phyloP scores from a whole-genome alignment of 2,113 vertebrate genomes.

The Gasterosteus aculeatus region DNA sequence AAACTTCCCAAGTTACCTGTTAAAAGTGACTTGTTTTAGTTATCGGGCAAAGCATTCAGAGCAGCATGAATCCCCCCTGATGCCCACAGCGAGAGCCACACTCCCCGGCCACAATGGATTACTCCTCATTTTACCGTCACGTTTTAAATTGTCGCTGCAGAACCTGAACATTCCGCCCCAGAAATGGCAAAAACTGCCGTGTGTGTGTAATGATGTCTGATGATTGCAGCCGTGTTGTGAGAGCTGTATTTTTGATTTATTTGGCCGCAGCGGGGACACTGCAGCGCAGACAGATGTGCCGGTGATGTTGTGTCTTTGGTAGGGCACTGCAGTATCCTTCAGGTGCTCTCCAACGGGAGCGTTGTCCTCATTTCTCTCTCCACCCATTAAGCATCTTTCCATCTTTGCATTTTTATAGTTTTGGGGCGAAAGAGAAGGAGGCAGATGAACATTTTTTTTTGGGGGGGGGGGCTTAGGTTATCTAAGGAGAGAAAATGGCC shows the following conservation, averaged over 20 bases:
- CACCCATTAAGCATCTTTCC: conserved; percentile 36
- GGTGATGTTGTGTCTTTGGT: conserved; percentile 28
- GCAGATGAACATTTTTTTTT: not conserved
- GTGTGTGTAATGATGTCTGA: conserved; percentile 23
- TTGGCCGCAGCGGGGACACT: conserved; percentile 38
- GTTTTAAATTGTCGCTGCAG: not conserved
- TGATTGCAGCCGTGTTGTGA: not conserved
- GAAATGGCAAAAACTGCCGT: not conserved
- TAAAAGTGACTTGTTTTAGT: not conserved
- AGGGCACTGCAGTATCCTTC: conserved; percentile 40
- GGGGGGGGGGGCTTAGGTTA: no score
- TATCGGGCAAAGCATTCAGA: conserved; percentile 5
- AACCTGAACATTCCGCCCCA: not conserved
- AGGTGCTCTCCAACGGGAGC: conserved; percentile 50
- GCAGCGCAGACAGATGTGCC: conserved; percentile 45
- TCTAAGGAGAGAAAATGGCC: not conserved
- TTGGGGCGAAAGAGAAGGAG: conserved; percentile 8
- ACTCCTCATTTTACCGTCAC: not conserved
- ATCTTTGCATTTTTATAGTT: conserved; percentile 24
- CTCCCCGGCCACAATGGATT: not conserved
- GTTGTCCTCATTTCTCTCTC: conserved; percentile 55
- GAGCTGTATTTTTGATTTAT: conserved; percentile 7
- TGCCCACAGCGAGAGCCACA: conserved; percentile 3
- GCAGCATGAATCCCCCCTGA: conserved; percentile 19
- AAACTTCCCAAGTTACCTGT: not conserved